Base-by-base conservation (phyloP, 2,888 invertebrate species). In the Lithophane socia region DNA sequence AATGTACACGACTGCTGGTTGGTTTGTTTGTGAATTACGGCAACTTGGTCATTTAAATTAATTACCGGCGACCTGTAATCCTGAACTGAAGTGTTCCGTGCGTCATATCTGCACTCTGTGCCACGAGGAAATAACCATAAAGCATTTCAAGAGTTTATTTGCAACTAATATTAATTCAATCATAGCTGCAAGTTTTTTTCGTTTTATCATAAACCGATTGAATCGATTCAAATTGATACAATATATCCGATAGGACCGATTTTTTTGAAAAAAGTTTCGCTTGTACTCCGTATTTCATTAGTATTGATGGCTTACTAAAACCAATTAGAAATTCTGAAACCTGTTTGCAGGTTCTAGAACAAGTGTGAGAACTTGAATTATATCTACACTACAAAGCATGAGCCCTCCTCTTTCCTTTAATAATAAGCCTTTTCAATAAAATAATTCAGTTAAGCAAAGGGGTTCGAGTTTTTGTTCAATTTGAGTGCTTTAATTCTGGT, bases 351-450 rank as follows among this genome's bases (percentile, higher is more conserved):
- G 84, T 85, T 86, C 83, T 86, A 80, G 85, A 89, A 90, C 90
- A 90, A 91, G 90, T 92, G 91, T 91, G 91, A 88, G 91, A 91
- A 90, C 88, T 86, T 87, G 75, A 84, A 87, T 86, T 77, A 82
- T 87, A 29, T 86, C 77, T 80, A 77, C 74, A 84, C 75, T 77
- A 87, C 84, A 87, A 83, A 87, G 85, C 80, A 80, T 64, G 60
- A 81, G 16, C 78, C 75, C 79, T 85, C 83, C 79, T 74, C 71
- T 86, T 87, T 88, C 84, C 88, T 90, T 90, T 90, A 90, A 88
- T 93, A 94, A 94, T 93, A 93, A 93, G 93, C 92, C 90, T 90
- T 92, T 94, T 94, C 91, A 94, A 90, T 89, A 87, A 89, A 88
- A 88, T 90, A 91, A 92, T 92, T 92, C 87, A 87, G 82, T 89